Conservation (phyloP, 2,888 invertebrate species). For the Rhingia rostrata region DNA sequence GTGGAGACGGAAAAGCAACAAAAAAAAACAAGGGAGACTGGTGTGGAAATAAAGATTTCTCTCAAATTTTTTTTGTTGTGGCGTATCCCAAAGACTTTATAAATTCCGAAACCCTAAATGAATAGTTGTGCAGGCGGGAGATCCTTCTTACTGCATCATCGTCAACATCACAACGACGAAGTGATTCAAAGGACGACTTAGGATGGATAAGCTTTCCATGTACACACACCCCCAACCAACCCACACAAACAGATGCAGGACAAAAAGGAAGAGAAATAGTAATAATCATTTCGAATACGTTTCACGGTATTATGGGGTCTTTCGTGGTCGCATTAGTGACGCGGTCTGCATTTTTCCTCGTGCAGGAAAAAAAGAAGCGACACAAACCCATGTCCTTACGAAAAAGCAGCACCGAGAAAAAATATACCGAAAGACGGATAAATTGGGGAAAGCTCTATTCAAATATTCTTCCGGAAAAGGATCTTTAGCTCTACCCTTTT, state of each 20-base stretch:
- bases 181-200: conserved; percentile 49
- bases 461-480: conserved; percentile 69
- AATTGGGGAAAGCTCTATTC: conserved; percentile 48
- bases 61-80: not conserved
- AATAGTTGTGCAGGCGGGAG: conserved; percentile 59
- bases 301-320: conserved; percentile 61
- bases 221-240: not conserved
- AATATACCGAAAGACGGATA: not conserved
- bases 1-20: not conserved
- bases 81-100: conserved; percentile 37
- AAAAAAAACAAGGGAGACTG: conserved; percentile 28
- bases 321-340: conserved; percentile 67
- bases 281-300: conserved; percentile 72
- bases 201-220: conserved; percentile 48
- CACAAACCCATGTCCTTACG: conserved; percentile 52
- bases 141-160: conserved; percentile 62
- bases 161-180: conserved; percentile 30
- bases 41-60: conserved; percentile 33
- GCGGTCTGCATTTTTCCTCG: conserved; percentile 48
- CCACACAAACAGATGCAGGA: conserved; percentile 41
- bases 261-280: conserved; percentile 49
- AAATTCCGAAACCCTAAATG: conserved; percentile 59
- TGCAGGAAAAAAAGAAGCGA: conserved; percentile 18
- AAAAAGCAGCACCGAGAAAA: conserved; percentile 18
- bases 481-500: conserved; percentile 67